phyloP scores from a whole-genome alignment of 2,888 invertebrate genomes.

The Reticulitermes lucifugus region DNA sequence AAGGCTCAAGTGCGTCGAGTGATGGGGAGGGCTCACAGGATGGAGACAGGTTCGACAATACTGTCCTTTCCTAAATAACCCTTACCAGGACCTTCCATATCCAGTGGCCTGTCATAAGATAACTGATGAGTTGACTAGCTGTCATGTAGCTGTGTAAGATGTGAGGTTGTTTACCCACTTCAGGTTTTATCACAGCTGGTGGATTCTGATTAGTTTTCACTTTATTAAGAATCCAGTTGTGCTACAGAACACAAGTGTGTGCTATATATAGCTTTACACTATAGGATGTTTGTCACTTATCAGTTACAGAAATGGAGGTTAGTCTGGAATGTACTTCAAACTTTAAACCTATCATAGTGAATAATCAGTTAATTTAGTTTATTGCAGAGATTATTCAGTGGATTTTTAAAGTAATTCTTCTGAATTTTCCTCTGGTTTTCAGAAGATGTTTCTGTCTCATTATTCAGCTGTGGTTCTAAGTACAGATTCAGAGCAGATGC shows the following conservation, averaged over 20 bases:
- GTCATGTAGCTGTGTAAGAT: background rate
- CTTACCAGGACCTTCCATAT: background rate
- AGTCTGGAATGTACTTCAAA: conserved; percentile 1
- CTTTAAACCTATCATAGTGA: background rate
- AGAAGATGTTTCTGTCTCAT: no score
- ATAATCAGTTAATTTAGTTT: background rate
- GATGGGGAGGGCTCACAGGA: conserved; percentile 81
- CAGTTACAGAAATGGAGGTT: conserved; percentile 3
- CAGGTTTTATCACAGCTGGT: background rate
- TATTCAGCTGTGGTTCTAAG: no score
- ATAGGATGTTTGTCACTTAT: background rate
- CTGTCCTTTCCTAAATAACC: background rate
- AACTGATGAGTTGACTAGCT: background rate
- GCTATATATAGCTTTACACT: background rate
- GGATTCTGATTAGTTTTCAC: no score
- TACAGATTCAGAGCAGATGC: no score
- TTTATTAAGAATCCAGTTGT: no score
- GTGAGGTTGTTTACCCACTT: background rate
- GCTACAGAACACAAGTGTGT: background rate
- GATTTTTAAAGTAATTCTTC: no score
- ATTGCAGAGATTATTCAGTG: background rate
- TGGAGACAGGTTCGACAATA: conserved; percentile 59
- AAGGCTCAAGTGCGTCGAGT: conserved; percentile 93
- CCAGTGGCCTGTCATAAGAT: background rate
- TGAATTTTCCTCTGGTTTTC: no score